phyloP scores from a whole-genome alignment of 2,797 vertebrate genomes.

The Tokudaia tokunoshimensis region DNA sequence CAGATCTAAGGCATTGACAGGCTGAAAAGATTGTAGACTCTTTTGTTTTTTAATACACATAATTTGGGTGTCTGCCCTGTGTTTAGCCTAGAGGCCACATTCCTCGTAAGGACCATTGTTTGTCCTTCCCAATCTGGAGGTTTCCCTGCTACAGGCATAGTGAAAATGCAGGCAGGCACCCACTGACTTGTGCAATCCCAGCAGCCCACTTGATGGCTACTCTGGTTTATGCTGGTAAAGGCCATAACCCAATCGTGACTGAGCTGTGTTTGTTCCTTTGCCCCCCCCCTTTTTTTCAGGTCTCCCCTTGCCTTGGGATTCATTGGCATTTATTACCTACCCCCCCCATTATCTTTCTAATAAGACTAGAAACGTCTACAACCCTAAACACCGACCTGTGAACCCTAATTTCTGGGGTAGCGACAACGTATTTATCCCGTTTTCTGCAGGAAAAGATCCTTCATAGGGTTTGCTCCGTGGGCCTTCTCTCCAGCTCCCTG shows the following conservation, averaged over 20 bases:
- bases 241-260: neutral
- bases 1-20: neutral
- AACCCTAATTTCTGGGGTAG: neutral
- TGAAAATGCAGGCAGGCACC: neutral
- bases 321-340: neutral
- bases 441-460: neutral
- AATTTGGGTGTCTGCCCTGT: neutral
- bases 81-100: neutral
- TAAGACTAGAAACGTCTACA: neutral
- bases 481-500: neutral
- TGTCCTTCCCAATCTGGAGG: neutral
- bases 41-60: neutral
- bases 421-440: neutral
- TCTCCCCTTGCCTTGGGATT: neutral
- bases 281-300: fast-evolving
- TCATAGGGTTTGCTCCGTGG: neutral
- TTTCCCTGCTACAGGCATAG: neutral
- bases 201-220: too few species aligned
- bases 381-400: neutral
- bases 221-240: neutral
- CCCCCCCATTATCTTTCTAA: neutral
- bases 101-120: neutral
- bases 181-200: neutral
- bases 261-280: neutral
- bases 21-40: neutral